Conservation (phyloP, 2,797 vertebrate species). For the Myotis findleyi region DNA sequence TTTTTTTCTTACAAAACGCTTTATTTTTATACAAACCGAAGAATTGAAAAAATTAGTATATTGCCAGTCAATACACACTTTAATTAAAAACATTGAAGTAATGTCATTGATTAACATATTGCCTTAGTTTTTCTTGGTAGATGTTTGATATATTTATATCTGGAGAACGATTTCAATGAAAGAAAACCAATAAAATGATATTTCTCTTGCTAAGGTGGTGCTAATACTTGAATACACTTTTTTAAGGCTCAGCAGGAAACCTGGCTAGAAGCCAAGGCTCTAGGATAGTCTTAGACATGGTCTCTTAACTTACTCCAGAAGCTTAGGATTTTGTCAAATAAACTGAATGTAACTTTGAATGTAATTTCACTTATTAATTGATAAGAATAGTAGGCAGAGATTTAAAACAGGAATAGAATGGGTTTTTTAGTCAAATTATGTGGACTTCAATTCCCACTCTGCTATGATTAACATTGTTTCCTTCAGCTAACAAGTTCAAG, state of each 20-base stretch:
- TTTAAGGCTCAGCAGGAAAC: neutral
- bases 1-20: neutral
- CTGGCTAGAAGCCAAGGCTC: neutral
- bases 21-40: neutral
- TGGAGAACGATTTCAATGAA: neutral
- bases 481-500: neutral
- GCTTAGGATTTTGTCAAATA: conserved; percentile 1
- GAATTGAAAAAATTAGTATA: neutral
- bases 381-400: neutral
- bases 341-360: neutral
- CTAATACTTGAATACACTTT: neutral
- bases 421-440: conserved; percentile 16
- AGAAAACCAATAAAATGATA: neutral
- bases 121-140: neutral
- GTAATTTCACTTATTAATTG: neutral
- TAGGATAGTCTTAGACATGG: neutral
- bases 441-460: neutral
- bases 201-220: neutral
- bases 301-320: neutral
- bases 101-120: neutral
- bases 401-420: conserved; percentile 14
- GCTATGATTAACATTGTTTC: neutral
- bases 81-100: neutral
- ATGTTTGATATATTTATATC: neutral
- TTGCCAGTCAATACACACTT: neutral